Evolutionary conservation across 2,888 invertebrate species (phyloP).

Genomic region (Graphium colonna): DNA sequence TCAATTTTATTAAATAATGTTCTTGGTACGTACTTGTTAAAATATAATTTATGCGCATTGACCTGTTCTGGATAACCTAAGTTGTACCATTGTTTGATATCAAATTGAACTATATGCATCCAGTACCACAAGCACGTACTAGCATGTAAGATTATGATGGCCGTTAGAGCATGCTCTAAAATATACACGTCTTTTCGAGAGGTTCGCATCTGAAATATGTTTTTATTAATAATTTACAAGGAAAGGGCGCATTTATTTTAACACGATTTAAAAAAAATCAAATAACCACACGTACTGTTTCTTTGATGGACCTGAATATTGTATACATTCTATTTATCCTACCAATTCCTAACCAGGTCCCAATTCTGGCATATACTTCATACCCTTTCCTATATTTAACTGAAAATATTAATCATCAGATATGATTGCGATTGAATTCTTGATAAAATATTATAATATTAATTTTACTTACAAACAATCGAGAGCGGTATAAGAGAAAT

Average conservation of each 20-base stretch:
- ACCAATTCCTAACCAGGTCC: conserved; percentile 53
- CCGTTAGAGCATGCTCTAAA: conserved; percentile 45
- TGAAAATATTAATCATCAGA: neutral
- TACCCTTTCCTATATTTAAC: conserved; percentile 16
- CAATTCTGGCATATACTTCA: conserved; percentile 32
- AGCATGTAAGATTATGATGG: conserved; percentile 48
- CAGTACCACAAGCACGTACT: conserved; percentile 56
- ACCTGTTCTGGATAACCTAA: conserved; percentile 50
- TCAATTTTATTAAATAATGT: too few relatives aligned
- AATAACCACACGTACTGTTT: conserved; percentile 44
- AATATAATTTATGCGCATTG: conserved; percentile 43
- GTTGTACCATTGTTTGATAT: conserved; percentile 33
- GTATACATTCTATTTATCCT: conserved; percentile 57
- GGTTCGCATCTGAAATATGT: conserved; percentile 48
- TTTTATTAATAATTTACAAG: too few relatives aligned
- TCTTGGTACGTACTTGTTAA: conserved; percentile 53
- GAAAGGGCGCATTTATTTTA: too few relatives aligned
- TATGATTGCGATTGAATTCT: too few relatives aligned
- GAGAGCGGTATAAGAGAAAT: conserved; percentile 45
- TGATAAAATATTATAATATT: neutral
- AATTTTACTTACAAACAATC: conserved; percentile 47
- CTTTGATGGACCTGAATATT: conserved; percentile 49
- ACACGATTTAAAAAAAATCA: neutral
- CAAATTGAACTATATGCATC: conserved; percentile 29
- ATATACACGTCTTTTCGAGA: conserved; percentile 51